A percentile compares a stretch with the other conserved stretches of the same genome.
Evolutionary conservation across 1,140 invertebrate genomes (phyloP).

Genomic region (Colletes gigas): DNA sequence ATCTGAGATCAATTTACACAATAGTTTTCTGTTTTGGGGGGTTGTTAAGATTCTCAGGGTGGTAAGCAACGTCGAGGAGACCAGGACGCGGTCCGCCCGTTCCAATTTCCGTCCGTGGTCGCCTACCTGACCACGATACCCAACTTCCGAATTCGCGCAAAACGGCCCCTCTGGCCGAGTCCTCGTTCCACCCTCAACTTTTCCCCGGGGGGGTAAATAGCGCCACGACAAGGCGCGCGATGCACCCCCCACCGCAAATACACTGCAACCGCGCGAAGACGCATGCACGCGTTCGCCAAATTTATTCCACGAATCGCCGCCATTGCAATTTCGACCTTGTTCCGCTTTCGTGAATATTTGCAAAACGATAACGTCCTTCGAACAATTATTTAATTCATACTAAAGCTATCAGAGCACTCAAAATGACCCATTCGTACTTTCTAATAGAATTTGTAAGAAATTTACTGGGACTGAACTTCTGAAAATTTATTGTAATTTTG

Average conservation of each 20-base stretch:
- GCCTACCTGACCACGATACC: conserved; percentile 26
- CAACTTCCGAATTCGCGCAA: conserved; percentile 24
- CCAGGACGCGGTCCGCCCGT: not conserved
- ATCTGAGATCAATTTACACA: no score
- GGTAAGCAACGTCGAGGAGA: not conserved
- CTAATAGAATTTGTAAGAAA: no score
- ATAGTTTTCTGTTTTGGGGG: no score
- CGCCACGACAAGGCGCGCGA: not conserved
- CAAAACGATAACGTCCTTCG: no score
- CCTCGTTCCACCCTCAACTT: conserved; percentile 9
- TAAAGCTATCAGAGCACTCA: no score
- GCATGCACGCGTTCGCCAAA: not conserved
- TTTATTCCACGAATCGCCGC: not conserved
- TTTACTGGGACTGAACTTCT: no score
- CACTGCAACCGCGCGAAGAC: conserved; percentile 23
- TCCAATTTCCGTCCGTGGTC: conserved; percentile 35
- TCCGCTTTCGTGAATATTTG: not conserved
- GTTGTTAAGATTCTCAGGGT: not conserved
- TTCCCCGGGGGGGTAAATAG: conserved; percentile 7
- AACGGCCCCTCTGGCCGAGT: conserved; percentile 8
- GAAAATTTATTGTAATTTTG: no score
- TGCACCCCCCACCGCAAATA: conserved; percentile 1
- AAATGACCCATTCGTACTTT: no score
- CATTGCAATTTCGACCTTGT: not conserved
- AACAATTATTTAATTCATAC: no score